phyloP scores from a whole-genome alignment of 1,140 invertebrate genomes.

The Drosophila fuyamai region DNA sequence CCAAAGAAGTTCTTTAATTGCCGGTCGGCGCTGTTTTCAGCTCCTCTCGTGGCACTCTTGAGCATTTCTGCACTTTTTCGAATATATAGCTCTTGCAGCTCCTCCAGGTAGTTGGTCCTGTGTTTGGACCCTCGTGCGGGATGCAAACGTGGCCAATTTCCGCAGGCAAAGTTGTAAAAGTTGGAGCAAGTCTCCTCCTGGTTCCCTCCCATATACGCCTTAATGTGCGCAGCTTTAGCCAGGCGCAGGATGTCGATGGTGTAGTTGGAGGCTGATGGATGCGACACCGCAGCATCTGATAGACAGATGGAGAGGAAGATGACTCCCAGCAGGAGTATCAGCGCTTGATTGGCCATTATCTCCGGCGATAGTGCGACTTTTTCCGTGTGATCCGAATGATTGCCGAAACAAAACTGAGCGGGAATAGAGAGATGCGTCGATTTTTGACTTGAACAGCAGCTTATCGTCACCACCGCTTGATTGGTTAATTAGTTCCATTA shows the following conservation, averaged over 20 bases:
- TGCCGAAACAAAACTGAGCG: conserved; percentile 69
- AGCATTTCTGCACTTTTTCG: conserved; percentile 76
- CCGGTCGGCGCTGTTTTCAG: conserved; percentile 64
- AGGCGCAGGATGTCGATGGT: conserved; percentile 72
- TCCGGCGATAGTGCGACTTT: not conserved
- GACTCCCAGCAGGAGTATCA: conserved; percentile 36
- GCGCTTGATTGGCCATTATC: conserved; percentile 6
- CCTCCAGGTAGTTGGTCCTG: conserved; percentile 92
- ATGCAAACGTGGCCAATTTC: conserved; percentile 87
- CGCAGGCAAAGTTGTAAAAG: conserved; percentile 89
- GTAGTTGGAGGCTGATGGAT: conserved; percentile 65
- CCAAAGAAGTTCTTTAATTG: conserved; percentile 93
- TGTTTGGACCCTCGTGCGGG: conserved; percentile 74
- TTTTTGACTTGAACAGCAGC: conserved; percentile 70
- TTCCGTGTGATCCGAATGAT: conserved; percentile 43
- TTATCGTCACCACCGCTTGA: conserved; percentile 66
- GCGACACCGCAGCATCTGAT: not conserved
- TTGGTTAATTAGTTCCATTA: conserved; percentile 80
- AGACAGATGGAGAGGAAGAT: conserved; percentile 6
- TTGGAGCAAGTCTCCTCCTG: conserved; percentile 92
- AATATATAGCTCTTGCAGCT: conserved; percentile 86
- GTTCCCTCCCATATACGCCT: conserved; percentile 90
- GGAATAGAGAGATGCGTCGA: conserved; percentile 68
- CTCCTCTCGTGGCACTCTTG: conserved; percentile 33
- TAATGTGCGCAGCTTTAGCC: conserved; percentile 87